Base-by-base conservation (phyloP, 2,113 vertebrate species). In the Sturnira hondurensis region DNA sequence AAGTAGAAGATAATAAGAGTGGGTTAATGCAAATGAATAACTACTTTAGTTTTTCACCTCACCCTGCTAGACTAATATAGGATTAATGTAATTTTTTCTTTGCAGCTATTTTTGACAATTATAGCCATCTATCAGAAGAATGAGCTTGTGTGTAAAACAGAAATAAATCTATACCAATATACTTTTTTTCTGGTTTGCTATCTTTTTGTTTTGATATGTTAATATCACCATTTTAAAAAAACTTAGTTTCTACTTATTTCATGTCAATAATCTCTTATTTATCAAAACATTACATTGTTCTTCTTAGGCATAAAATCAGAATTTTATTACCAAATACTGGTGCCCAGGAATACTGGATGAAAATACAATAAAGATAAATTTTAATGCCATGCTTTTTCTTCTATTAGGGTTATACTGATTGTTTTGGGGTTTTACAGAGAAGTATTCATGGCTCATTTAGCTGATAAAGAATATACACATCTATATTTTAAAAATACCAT, bases 191-290 rank as follows among this genome's bases (percentile, higher is more conserved):
- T 91, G 45, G 19, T 15, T 83, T 82, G 7, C 24, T 41, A 61
- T 36, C 38, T 47, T 73, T 94, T 65, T 58, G 31, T 74, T 96
- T 90, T 86, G 11, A 93, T 76, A 54, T 83, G 84, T 43, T 91
- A 70, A 12, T 47, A 90, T 14, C 50, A 20, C 1, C 9, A 82
- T 52, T 52, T 81, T 88, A 71, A 95, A 96, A 77, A 36, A 85
- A 84, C 4, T 73, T 77, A 58, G 14, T 45, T 63, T 86, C 80
- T 61, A 70, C 16, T 74, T 89, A 45, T 67, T 94, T 94, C 6
- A 89, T 70, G 68, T 85, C 12, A 91, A 12, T 54, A 86, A 5
- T 78, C 28, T 89, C 13, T 71, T 65, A 81, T 63, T 95, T 76
- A 93, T 54, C 38, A 65, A 89, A 92, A 50, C 5, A 73, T 24